These are phyloP conservation scores for Falco berigora DNA, from an alignment of 2,797 vertebrate genomes.

Conservation along the genomic window DNA sequence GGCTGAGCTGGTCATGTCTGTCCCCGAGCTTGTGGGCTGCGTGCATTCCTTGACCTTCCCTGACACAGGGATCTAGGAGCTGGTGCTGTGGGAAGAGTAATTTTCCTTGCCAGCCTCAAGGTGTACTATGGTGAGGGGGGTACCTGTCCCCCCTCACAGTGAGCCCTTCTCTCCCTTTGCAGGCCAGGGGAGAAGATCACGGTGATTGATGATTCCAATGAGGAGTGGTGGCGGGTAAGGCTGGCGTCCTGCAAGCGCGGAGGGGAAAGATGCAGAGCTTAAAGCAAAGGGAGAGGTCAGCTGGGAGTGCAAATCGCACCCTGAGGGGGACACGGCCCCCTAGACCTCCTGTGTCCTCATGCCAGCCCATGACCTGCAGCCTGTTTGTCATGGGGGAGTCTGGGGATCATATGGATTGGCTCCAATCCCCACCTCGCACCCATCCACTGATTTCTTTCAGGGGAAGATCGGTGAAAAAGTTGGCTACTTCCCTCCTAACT, in stretches of 20 bases:
- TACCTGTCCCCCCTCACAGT: no score
- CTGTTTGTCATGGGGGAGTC: background rate
- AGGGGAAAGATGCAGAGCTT: background rate
- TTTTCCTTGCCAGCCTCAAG: background rate
- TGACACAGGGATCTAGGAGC: accelerated
- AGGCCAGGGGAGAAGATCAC: constrained; percentile 94
- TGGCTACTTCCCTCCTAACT: constrained; percentile 85
- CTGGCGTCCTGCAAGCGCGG: background rate
- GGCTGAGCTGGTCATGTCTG: background rate
- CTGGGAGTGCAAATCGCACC: background rate
- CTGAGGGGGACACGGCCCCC: background rate
- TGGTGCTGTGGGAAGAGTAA: background rate
- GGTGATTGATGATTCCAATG: constrained; percentile 95
- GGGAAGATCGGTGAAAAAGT: constrained; percentile 84
- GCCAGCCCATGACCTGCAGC: background rate
- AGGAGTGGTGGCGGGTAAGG: constrained; percentile 94
- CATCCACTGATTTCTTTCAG: constrained; percentile 36
- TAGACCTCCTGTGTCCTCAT: background rate
- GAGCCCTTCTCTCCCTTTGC: background rate
- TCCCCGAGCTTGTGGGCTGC: accelerated
- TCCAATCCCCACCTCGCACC: accelerated
- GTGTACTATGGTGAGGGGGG: background rate
- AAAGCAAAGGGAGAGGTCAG: background rate
- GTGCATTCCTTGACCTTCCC: accelerated
- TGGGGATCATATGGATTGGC: background rate